phyloP scores from a whole-genome alignment of 2,113 vertebrate species.

The Ceuthmochares aereus region DNA sequence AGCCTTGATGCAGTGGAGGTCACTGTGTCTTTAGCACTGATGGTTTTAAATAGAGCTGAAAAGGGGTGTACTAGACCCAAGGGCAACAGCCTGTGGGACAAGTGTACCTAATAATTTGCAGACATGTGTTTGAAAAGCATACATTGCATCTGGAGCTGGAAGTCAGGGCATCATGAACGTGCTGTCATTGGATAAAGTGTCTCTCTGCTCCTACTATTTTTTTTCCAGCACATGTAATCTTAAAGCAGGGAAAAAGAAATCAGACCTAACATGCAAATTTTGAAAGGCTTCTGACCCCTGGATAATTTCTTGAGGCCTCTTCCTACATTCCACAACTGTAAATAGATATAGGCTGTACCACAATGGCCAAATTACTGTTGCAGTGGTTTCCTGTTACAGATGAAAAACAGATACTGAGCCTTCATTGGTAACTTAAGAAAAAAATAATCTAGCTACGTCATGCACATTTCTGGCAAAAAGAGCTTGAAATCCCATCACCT shows the following conservation, averaged over 20 bases:
- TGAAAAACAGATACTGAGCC: neutral
- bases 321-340: neutral
- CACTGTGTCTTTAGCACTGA: neutral
- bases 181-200: neutral
- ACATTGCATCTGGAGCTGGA: neutral
- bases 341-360: neutral
- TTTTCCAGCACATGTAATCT: neutral
- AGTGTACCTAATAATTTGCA: neutral
- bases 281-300: neutral
- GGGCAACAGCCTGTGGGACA: neutral
- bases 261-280: neutral
- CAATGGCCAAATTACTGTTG: neutral
- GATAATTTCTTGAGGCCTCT: neutral
- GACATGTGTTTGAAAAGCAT: neutral
- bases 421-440: neutral
- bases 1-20: neutral
- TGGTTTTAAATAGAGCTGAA: neutral
- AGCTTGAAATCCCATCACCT: constrained; percentile 31
- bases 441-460: neutral
- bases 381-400: neutral
- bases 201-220: neutral
- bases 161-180: neutral
- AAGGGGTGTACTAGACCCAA: neutral
- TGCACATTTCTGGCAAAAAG: constrained; percentile 1
- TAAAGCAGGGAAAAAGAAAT: neutral